Evolutionary conservation across 2,888 invertebrate species (phyloP).

Genomic region (Calephelis perditalis): DNA sequence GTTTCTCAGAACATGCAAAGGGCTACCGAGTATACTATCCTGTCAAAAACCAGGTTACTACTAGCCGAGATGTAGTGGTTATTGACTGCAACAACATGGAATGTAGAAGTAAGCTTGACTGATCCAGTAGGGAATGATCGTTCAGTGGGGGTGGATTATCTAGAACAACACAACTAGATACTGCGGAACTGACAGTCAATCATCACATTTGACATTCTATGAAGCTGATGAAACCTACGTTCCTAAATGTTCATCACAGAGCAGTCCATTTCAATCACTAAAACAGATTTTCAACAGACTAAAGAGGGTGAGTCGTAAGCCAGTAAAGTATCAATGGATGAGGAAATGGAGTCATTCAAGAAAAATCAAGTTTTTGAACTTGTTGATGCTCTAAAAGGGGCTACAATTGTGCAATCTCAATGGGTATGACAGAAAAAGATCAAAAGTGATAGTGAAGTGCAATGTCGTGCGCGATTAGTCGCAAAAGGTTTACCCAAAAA

Average conservation of each 20-base stretch:
- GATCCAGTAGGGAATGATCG: not conserved
- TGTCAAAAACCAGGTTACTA: not conserved
- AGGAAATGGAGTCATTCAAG: constrained; percentile 16
- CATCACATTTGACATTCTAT: not conserved
- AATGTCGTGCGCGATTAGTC: constrained; percentile 22
- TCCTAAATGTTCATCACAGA: constrained; percentile 4
- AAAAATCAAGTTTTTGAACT: constrained; percentile 19
- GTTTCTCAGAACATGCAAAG: not conserved
- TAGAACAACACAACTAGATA: not conserved
- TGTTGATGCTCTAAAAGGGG: constrained; percentile 15
- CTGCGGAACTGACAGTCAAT: not conserved
- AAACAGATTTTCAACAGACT: not conserved
- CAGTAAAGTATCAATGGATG: constrained; percentile 2
- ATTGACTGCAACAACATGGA: not conserved
- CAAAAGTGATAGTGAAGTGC: constrained; percentile 19
- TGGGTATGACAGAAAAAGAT: constrained; percentile 17
- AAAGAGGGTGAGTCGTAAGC: not conserved
- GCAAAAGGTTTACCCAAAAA: constrained; percentile 22
- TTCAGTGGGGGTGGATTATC: not conserved
- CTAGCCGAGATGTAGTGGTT: constrained; percentile 4
- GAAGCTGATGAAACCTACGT: constrained; percentile 5
- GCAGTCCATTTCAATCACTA: not conserved
- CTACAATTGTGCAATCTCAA: constrained; percentile 19
- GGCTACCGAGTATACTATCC: not conserved
- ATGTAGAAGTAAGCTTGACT: not conserved